Percentiles rank a stretch among this genome's conserved stretches.
These are phyloP conservation scores for Myotis vivesi DNA, from an alignment of 2,797 vertebrate genomes.

Conservation along the genomic window DNA sequence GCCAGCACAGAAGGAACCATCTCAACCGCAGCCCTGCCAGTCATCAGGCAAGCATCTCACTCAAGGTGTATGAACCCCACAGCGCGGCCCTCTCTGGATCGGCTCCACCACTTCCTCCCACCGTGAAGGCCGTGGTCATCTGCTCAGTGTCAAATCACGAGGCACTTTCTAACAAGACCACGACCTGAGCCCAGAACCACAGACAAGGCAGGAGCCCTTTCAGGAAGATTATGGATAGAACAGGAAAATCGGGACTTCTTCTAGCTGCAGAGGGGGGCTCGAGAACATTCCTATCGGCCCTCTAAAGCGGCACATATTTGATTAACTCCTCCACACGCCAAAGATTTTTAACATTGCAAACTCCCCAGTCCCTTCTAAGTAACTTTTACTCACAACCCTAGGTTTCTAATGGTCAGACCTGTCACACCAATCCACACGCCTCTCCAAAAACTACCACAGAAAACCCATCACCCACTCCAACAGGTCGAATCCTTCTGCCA, in stretches of 20 bases:
- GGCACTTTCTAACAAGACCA: neutral
- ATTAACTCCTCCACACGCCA: neutral
- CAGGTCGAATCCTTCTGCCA: slow-evolving; percentile 44
- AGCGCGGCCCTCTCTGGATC: neutral
- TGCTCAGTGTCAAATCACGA: neutral
- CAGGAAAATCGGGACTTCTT: neutral
- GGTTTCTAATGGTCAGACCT: neutral
- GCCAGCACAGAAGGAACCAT: neutral
- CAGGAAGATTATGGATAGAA: neutral
- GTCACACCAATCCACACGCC: neutral
- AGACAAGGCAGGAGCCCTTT: neutral
- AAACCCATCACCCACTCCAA: slow-evolving; percentile 40
- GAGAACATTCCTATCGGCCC: neutral
- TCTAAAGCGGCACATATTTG: neutral
- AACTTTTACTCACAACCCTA: neutral
- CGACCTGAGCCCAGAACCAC: neutral
- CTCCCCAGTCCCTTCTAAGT: neutral
- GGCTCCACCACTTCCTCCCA: neutral
- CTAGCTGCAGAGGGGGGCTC: neutral
- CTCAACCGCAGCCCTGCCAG: neutral
- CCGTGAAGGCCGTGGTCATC: neutral
- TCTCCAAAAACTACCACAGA: neutral
- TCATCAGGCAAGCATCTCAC: neutral
- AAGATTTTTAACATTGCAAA: neutral
- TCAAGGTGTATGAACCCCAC: neutral